Evolutionary conservation across 2,113 vertebrate species (phyloP).

Genomic region (Eretmochelys imbricata): DNA sequence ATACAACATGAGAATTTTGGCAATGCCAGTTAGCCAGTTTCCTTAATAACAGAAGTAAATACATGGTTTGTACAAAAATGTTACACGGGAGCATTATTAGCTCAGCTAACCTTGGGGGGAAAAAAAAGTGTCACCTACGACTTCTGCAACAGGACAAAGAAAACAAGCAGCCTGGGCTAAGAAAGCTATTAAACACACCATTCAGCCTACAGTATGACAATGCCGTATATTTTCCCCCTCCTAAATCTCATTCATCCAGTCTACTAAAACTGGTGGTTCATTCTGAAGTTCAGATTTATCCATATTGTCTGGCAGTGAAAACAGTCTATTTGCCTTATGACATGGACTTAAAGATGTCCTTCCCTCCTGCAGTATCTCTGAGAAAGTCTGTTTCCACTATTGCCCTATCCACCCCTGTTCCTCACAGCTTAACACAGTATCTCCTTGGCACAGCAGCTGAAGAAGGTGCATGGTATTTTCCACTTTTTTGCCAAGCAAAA

Average conservation of each 20-base stretch:
- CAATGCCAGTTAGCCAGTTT: background rate
- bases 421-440: background rate
- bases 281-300: background rate
- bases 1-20: background rate
- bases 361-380: background rate
- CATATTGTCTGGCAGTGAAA: background rate
- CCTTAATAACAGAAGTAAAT: background rate
- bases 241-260: background rate
- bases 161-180: background rate
- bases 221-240: background rate
- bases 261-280: background rate
- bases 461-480: background rate
- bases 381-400: background rate
- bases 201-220: background rate
- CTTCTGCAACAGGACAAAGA: background rate
- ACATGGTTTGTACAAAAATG: background rate
- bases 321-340: background rate
- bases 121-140: background rate
- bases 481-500: background rate
- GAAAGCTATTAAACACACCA: background rate
- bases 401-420: background rate
- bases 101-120: background rate
- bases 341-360: background rate
- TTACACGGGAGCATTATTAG: background rate
- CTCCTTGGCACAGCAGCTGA: background rate